These are phyloP conservation scores for Psammodynastes pulverulentus DNA, from an alignment of 2,113 vertebrate species.

Conservation along the genomic window DNA sequence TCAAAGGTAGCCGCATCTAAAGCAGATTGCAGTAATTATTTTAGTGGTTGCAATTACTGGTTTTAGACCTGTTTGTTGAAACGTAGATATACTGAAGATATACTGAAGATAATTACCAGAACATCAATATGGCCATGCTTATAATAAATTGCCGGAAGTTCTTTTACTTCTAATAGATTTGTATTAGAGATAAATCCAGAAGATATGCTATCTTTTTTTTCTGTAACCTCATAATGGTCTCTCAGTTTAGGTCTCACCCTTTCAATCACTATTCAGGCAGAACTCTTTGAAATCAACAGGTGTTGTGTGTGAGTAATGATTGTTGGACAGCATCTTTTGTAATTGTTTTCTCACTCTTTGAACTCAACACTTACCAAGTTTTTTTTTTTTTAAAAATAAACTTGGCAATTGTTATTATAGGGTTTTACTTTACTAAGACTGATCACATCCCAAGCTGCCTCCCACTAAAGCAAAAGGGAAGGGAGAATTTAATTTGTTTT, in stretches of 20 bases:
- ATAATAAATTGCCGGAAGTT: not conserved
- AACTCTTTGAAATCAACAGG: conserved; percentile 25
- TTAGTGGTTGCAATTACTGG: not conserved
- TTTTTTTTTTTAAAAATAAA: not conserved
- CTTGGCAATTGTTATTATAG: conserved; percentile 5
- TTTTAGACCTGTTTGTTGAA: not conserved
- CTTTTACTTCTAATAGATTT: not conserved
- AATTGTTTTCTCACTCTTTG: conserved; percentile 12
- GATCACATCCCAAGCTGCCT: not conserved
- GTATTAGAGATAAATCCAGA: not conserved
- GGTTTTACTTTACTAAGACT: conserved; percentile 8
- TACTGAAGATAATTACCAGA: not conserved
- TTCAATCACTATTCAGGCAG: conserved; percentile 1
- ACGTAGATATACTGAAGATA: not conserved
- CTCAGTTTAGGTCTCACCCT: not conserved
- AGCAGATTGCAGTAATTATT: not conserved
- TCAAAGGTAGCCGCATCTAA: not conserved
- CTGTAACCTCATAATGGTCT: not conserved
- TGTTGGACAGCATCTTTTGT: conserved; percentile 3
- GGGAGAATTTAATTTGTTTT: not conserved
- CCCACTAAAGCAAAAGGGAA: not conserved
- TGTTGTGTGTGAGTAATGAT: conserved; percentile 14
- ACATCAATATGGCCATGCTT: not conserved
- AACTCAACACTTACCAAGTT: not conserved
- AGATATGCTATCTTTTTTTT: not conserved